These are phyloP conservation scores for Avahi laniger DNA, from an alignment of 2,797 vertebrate genomes.

Conservation along the genomic window DNA sequence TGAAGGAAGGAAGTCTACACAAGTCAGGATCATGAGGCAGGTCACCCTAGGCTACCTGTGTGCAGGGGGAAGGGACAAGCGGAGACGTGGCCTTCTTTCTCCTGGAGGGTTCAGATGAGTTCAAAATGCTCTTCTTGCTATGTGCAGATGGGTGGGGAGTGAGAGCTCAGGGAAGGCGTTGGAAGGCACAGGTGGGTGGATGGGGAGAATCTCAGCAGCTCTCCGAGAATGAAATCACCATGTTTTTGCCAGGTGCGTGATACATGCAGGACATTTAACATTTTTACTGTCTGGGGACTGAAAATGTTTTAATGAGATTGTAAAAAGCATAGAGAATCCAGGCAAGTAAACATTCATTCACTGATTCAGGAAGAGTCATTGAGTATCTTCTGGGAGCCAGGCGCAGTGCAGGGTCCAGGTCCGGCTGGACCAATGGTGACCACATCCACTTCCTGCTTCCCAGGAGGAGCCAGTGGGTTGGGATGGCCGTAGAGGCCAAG, in stretches of 20 bases:
- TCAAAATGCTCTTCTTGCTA: background rate
- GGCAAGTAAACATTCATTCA: background rate
- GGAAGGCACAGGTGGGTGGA: fast-evolving
- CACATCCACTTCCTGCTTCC: background rate
- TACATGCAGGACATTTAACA: no score
- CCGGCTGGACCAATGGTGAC: background rate
- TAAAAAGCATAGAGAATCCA: background rate
- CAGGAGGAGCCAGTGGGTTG: no score
- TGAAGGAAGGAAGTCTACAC: background rate
- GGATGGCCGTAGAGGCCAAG: background rate
- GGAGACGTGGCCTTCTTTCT: background rate
- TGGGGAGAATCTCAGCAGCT: fast-evolving
- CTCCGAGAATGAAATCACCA: background rate
- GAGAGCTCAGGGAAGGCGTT: no score
- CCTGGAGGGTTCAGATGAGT: no score
- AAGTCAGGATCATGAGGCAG: fast-evolving
- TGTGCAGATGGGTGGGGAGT: fast-evolving
- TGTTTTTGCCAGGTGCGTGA: no score
- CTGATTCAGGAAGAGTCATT: background rate
- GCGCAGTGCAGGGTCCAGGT: background rate
- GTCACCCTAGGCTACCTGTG: background rate
- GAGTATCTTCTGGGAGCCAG: background rate
- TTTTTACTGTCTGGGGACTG: background rate
- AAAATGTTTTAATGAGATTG: background rate
- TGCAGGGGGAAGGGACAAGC: background rate